Evolutionary conservation across 2,888 invertebrate genomes (phyloP).

Genomic region (Agonopterix heracliana): DNA sequence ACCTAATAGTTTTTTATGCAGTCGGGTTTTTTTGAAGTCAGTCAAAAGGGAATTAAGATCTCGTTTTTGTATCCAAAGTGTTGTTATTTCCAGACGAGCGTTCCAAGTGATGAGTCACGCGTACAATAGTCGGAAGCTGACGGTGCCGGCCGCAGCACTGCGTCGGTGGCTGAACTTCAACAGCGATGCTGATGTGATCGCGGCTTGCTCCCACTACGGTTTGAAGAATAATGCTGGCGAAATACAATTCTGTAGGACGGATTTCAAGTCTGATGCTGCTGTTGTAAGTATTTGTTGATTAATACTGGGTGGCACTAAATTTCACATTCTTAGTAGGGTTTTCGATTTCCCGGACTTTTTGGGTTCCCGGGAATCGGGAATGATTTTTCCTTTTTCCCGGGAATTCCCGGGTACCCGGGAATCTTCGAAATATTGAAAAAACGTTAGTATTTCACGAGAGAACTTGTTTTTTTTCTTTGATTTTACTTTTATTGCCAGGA

Average conservation of each 20-base stretch:
- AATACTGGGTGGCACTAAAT: neutral
- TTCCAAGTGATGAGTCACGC: slow-evolving; percentile 73
- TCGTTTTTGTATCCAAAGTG: no score
- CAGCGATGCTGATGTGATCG: slow-evolving; percentile 42
- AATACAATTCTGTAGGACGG: slow-evolving; percentile 34
- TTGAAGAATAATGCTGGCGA: slow-evolving; percentile 37
- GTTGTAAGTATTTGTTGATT: slow-evolving; percentile 46
- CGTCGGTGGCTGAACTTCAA: slow-evolving; percentile 64
- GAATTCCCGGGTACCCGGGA: no score
- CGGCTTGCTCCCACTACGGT: slow-evolving; percentile 71
- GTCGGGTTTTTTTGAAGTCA: no score
- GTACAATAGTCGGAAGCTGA: slow-evolving; percentile 74
- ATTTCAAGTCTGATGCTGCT: slow-evolving; percentile 49
- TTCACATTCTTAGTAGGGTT: neutral
- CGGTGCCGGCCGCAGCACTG: slow-evolving; percentile 63
- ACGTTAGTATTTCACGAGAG: no score
- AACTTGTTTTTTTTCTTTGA: no score
- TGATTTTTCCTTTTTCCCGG: no score
- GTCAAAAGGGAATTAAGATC: no score
- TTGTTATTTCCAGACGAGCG: slow-evolving; percentile 58
- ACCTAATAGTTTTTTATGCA: no score
- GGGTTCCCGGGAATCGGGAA: no score
- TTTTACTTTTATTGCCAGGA: no score
- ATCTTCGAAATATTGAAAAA: no score
- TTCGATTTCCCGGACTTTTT: no score